Conservation (phyloP, 1,140 invertebrate species). For the Laupala kohalensis region DNA sequence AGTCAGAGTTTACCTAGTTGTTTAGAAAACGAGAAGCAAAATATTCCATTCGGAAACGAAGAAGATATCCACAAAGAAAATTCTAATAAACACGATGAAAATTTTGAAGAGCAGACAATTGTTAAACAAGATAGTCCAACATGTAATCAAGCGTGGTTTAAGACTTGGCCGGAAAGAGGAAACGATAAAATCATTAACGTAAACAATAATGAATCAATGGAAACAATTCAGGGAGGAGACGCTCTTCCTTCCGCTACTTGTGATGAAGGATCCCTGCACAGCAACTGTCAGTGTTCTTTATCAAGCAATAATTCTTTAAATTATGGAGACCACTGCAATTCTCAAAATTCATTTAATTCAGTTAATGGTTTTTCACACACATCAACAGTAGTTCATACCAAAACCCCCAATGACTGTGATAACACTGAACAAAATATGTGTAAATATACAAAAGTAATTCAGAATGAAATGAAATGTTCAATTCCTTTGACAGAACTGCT, state of each 20-base stretch:
- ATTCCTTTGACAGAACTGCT: slow-evolving; percentile 21
- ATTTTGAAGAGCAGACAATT: not conserved
- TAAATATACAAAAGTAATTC: not conserved
- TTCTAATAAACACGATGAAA: not conserved
- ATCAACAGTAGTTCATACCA: not conserved
- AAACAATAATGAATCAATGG: not conserved
- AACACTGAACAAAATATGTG: not conserved
- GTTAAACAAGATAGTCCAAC: not conserved
- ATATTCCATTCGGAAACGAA: not conserved
- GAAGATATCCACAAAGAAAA: not conserved
- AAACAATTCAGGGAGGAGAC: not conserved
- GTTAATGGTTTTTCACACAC: not conserved
- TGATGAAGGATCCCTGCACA: not conserved
- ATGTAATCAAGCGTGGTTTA: slow-evolving; percentile 20
- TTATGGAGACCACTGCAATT: not conserved
- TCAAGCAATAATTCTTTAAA: not conserved
- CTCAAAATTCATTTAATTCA: not conserved
- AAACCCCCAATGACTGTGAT: slow-evolving; percentile 1
- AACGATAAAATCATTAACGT: slow-evolving; percentile 16
- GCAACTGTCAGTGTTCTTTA: not conserved
- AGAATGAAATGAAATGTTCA: not conserved
- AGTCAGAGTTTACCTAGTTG: slow-evolving; percentile 21
- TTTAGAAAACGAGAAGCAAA: slow-evolving; percentile 14
- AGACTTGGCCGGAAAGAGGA: slow-evolving; percentile 24
- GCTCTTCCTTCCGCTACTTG: not conserved